A percentile compares a stretch with the other conserved stretches of the same genome.
These are phyloP conservation scores for Blastomussa wellsi DNA, from an alignment of 92 coral and sea anemone genomes.

Conservation along the genomic window DNA sequence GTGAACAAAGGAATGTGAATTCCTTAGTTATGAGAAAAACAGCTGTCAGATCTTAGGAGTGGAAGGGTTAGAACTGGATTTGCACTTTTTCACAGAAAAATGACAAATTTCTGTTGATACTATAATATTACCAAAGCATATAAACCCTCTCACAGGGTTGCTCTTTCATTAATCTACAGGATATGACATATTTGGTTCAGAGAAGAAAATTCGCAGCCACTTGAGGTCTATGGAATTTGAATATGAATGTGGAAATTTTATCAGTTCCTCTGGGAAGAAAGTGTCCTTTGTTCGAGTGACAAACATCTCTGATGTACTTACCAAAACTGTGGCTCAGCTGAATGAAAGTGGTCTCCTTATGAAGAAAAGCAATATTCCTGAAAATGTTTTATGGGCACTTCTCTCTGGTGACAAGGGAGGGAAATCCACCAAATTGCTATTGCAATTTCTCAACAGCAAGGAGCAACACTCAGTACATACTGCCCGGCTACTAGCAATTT, in stretches of 20 bases:
- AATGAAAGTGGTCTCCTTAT: constrained; percentile 18
- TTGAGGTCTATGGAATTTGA: constrained; percentile 36
- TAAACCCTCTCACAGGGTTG: neutral
- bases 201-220: constrained; percentile 24
- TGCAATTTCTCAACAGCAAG: constrained; percentile 40
- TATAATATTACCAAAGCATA: neutral
- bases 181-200: constrained; percentile 7
- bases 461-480: constrained; percentile 48
- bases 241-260: constrained; percentile 54
- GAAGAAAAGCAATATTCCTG: constrained; percentile 24
- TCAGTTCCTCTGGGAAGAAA: constrained; percentile 17
- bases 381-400: constrained; percentile 37
- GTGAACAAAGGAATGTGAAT: neutral
- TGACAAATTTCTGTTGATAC: neutral
- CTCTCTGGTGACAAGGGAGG: constrained; percentile 52
- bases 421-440: constrained; percentile 41
- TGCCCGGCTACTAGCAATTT: constrained; percentile 25
- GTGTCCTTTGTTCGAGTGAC: constrained; percentile 51
- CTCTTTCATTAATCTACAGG: neutral
- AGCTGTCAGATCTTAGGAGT: constrained; percentile 7
- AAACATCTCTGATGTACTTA: constrained; percentile 32
- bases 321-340: constrained; percentile 28
- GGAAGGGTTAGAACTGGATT: neutral
- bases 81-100: too few species aligned
- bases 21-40: neutral